A percentile compares a stretch with the other conserved stretches of the same genome.
phyloP scores from a whole-genome alignment of 2,797 vertebrate genomes.

The Enteromius trimaculatus region DNA sequence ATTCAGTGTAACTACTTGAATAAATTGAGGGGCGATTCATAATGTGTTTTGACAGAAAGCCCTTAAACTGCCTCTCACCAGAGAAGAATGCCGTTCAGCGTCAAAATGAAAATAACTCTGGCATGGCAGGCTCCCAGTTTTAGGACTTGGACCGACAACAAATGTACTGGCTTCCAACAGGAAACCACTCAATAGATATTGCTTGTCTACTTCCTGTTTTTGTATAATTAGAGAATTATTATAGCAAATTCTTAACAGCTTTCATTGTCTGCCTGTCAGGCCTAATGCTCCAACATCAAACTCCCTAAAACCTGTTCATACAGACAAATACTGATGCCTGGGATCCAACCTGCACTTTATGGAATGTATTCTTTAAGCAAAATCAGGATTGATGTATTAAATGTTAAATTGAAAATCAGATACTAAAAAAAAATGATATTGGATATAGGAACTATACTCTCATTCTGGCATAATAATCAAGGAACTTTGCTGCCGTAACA shows the following conservation, averaged over 20 bases:
- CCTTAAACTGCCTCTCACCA: constrained; percentile 47
- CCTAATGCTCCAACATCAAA: constrained; percentile 20
- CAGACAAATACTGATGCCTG: constrained; percentile 21
- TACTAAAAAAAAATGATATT: neutral
- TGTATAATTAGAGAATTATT: constrained; percentile 71
- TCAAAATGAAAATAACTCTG: constrained; percentile 55
- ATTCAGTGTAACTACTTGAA: constrained; percentile 58
- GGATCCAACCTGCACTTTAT: neutral
- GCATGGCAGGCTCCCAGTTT: constrained; percentile 58
- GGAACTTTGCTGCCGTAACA: too few species aligned
- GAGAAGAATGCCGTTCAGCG: constrained; percentile 61
- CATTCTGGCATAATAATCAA: too few species aligned
- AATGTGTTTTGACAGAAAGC: constrained; percentile 56
- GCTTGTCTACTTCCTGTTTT: constrained; percentile 73
- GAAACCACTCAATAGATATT: constrained; percentile 71
- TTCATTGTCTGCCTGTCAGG: constrained; percentile 50
- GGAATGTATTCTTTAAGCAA: neutral
- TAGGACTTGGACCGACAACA: constrained; percentile 61
- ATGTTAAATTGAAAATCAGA: too few species aligned
- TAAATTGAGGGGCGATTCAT: constrained; percentile 41
- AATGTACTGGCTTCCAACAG: constrained; percentile 61
- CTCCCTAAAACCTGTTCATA: constrained; percentile 19
- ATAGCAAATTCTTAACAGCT: constrained; percentile 61
- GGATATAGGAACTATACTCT: too few species aligned
- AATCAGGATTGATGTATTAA: neutral